Evolutionary conservation across 2,888 invertebrate species (phyloP).

Genomic region (Trissonchulus sp.): DNA sequence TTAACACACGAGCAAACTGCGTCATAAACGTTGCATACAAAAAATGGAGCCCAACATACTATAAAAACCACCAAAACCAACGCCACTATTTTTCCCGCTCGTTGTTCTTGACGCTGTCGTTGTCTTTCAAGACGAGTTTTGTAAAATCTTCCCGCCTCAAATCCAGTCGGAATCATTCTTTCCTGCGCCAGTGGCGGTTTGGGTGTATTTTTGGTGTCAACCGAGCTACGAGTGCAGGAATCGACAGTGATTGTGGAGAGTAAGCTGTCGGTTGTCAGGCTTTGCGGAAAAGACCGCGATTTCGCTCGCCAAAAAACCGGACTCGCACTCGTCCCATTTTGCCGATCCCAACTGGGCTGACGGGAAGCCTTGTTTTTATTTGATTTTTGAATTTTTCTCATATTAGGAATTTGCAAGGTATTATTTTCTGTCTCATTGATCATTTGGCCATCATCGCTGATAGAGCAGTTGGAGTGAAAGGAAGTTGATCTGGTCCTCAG

Average conservation of each 20-base stretch:
- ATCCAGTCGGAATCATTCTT: too few relatives aligned
- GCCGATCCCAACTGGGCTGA: neutral
- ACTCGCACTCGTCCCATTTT: neutral
- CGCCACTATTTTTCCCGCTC: constrained; percentile 31
- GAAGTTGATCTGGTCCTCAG: neutral
- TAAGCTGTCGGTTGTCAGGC: neutral
- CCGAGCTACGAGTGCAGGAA: neutral
- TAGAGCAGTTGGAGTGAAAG: neutral
- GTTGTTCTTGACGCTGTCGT: constrained; percentile 26
- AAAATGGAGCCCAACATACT: constrained; percentile 31
- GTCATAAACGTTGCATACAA: constrained; percentile 24
- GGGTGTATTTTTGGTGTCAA: neutral
- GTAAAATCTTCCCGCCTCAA: too few relatives aligned
- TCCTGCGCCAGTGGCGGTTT: neutral
- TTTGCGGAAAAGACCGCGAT: neutral
- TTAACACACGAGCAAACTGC: constrained; percentile 16
- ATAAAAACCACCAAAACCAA: constrained; percentile 30
- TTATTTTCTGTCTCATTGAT: too few relatives aligned
- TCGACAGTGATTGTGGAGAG: neutral
- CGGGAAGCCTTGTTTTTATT: too few relatives aligned
- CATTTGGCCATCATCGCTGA: neutral
- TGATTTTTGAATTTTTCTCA: too few relatives aligned
- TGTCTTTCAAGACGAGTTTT: constrained; percentile 15
- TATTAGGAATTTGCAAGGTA: too few relatives aligned
- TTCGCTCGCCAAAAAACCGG: neutral